Evolutionary conservation across 2,888 invertebrate genomes (phyloP), one percentile per base, ranked within the genome.

Genomic region (Cheilosia vulpina): DNA sequence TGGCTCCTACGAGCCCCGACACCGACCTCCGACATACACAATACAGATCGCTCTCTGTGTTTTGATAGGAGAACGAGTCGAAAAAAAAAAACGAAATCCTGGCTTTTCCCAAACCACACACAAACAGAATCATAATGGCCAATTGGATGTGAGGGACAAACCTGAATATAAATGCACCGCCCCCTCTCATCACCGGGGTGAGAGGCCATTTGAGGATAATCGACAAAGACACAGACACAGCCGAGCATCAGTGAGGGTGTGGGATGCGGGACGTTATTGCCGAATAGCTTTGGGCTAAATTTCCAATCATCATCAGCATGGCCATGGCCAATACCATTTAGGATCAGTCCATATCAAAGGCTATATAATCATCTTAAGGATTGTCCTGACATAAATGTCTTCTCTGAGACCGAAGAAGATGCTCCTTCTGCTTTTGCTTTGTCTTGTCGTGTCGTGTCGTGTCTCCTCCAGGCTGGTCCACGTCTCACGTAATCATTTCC

Each of bases 281-380:
- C 34, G 57, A 57, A 85, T 76, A 43, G 55, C 81, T 68, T 81
- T 19, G 38, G 53, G 85, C 81, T 81, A 71, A 85, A 81, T 85
- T 85, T 81, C 80, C 81, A 85, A 85, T 85, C 85, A 81, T 81
- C 85, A 81, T 81, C 85, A 77, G 62, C 47, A 80, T 47, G 19
- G 19, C 11, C 47, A 47, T 47, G 55, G 31, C 69, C 66, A 80
- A 69, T 76, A 76, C 60, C 85, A 57, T 85, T 85, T 76, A 72
- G 80, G 76, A 85, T 85, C 79, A 85, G 60, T 80, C 58, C 62
- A 60, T 65, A 80, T 75, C 71, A 76, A 80, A 66, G 65, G 80
- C 71, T 80, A 76, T 71, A 55, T 66, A 76, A 75, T 85, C 76
- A 63, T 76, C 75, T 76, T 71, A 69, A 72, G 62, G 71, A 85